phyloP scores from a whole-genome alignment of 2,888 invertebrate genomes.

The Phengaris alcon region DNA sequence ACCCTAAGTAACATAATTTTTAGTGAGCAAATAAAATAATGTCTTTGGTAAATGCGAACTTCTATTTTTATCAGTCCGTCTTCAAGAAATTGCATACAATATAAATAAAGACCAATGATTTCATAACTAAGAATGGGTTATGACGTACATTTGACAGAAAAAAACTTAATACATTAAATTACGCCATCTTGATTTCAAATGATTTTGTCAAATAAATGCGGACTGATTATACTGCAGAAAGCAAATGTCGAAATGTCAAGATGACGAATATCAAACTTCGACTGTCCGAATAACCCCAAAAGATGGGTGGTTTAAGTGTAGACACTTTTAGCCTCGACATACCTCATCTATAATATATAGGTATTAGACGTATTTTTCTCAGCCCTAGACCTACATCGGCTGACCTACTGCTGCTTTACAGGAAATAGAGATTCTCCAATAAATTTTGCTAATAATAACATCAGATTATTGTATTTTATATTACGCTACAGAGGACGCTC shows the following conservation, averaged over 20 bases:
- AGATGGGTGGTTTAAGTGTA: too few species aligned
- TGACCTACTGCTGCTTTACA: background rate
- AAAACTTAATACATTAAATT: too few species aligned
- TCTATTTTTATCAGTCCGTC: background rate
- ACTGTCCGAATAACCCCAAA: too few species aligned
- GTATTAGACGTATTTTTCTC: background rate
- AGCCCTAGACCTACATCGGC: background rate
- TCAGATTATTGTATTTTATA: background rate
- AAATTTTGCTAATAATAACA: conserved; percentile 13
- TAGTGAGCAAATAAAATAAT: background rate
- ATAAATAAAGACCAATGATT: background rate
- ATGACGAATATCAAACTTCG: too few species aligned
- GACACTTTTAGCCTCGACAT: too few species aligned
- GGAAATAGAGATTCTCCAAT: background rate
- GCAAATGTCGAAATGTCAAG: too few species aligned
- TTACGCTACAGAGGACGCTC: background rate
- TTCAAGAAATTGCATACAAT: background rate
- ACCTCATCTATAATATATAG: too few species aligned
- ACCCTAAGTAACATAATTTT: background rate
- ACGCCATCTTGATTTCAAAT: too few species aligned
- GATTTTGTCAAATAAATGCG: too few species aligned
- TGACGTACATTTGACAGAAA: too few species aligned
- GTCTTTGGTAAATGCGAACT: background rate
- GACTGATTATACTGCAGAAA: too few species aligned
- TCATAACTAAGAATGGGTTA: too few species aligned